Evolutionary conservation across 2,113 vertebrate genomes (phyloP), one percentile per base, ranked within the genome.

Genomic region (Porphyrio hochstetteri): DNA sequence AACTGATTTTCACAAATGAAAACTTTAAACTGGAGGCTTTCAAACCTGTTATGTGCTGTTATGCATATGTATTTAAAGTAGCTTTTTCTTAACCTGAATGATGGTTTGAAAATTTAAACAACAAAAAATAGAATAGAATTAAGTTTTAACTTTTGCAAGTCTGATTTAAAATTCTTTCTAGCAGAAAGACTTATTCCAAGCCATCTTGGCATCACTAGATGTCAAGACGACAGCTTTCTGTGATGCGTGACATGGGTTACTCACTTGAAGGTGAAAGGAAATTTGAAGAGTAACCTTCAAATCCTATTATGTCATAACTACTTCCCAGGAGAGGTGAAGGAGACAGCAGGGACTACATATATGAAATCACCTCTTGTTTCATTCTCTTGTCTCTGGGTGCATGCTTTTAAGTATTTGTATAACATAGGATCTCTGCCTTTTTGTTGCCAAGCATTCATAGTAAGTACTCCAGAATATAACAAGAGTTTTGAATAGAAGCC

Each of bases 261-360:
- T 90, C 83, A 91, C 92, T 95, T 72, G 65, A 95, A 84, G 86
- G 88, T 48, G 42, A 92, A 92, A 88, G 61, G 86, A 94, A 96
- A 94, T 85, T 71, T 97, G 92, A 95, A 95, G 88, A 96, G 93
- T 82, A 91, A 89, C 93, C 78, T 95, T 95, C 91, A 94, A 87
- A 95, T 96, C 74, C 74, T 82, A 79, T 92, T 94, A 84, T 93
- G 81, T 87, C 93, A 89, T 89, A 96, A 88, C 93, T 93, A 44
- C 89, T 93, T 91, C 86, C 86, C 70, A 53, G 91, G 63, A 91
- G 75, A 95, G 84, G 84, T 69, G 65, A 95, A 96, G 91, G 87
- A 80, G 70, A 80, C 28, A 85, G 82, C 48, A 89, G 63, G 48
- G 69, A 95, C 82, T 46, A 80, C 8, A 4, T 59, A 64, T 31